These are phyloP conservation scores for Stercorarius parasiticus DNA, from an alignment of 2,113 vertebrate species.

Conservation along the genomic window DNA sequence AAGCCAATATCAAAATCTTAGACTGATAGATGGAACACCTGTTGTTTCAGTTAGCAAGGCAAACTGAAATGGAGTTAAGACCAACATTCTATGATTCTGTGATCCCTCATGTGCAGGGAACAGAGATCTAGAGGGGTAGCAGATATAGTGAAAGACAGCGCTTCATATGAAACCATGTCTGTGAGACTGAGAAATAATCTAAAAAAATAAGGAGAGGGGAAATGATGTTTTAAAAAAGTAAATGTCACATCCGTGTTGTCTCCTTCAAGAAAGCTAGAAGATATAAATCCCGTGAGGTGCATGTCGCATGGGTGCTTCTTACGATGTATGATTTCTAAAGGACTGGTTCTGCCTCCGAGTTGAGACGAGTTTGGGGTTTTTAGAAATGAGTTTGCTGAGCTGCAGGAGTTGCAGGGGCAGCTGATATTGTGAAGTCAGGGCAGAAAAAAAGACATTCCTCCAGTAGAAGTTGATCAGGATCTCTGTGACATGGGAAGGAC, in stretches of 20 bases:
- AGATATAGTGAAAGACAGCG: not conserved
- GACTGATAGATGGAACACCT: not conserved
- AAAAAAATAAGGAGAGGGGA: not conserved
- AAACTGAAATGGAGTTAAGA: not conserved
- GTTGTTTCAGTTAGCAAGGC: not conserved
- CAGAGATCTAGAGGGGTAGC: not conserved
- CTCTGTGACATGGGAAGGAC: not conserved
- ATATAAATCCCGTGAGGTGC: not conserved
- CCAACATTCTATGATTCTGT: not conserved
- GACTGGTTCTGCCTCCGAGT: not conserved
- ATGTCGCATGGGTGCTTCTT: not conserved
- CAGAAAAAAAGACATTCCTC: not conserved
- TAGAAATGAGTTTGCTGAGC: not conserved
- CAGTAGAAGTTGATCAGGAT: not conserved
- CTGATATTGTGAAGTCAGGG: not conserved
- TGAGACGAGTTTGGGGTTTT: not conserved
- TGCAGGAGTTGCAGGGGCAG: not conserved
- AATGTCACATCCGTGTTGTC: not conserved
- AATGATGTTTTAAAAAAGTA: not conserved
- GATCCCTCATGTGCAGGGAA: not conserved
- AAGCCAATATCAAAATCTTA: not conserved
- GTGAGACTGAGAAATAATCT: not conserved
- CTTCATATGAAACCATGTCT: not conserved
- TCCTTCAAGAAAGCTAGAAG: not conserved
- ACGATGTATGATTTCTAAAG: not conserved